phyloP scores from a whole-genome alignment of 2,888 invertebrate species.

The Drosophila koepferae region DNA sequence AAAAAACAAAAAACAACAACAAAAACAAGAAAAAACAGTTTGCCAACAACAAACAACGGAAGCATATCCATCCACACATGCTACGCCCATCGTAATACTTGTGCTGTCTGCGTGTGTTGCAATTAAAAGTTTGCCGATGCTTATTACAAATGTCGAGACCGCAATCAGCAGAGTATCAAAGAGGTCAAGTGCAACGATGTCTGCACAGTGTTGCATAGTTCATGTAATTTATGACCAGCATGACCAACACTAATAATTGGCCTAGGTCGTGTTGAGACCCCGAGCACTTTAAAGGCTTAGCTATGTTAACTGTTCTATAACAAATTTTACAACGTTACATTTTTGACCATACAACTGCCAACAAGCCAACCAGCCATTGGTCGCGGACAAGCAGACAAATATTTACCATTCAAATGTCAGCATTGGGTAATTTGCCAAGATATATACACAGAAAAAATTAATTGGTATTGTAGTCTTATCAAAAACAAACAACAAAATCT shows the following conservation, averaged over 20 bases:
- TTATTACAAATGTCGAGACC: slow-evolving; percentile 72
- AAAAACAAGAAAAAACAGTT: slow-evolving; percentile 7
- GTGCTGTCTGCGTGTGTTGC: slow-evolving; percentile 44
- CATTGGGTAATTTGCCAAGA: slow-evolving; percentile 3
- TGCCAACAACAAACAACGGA: slow-evolving; percentile 32
- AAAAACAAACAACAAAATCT: too few relatives aligned
- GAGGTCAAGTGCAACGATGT: slow-evolving; percentile 70
- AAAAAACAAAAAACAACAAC: neutral
- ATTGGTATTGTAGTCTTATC: too few relatives aligned
- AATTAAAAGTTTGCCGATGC: slow-evolving; percentile 73
- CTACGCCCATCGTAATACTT: slow-evolving; percentile 21
- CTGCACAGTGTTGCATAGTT: slow-evolving; percentile 30
- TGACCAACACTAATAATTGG: slow-evolving; percentile 54
- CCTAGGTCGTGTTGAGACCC: slow-evolving; percentile 37
- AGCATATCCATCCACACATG: neutral
- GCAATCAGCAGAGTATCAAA: slow-evolving; percentile 57
- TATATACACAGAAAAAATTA: neutral
- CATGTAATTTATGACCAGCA: slow-evolving; percentile 52
- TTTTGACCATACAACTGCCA: slow-evolving; percentile 61
- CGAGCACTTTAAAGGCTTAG: slow-evolving; percentile 29
- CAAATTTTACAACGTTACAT: slow-evolving; percentile 7
- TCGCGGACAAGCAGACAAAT: slow-evolving; percentile 48
- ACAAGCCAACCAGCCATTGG: slow-evolving; percentile 44
- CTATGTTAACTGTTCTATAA: slow-evolving; percentile 4
- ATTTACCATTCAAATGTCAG: slow-evolving; percentile 53